Conservation (phyloP, 2,113 vertebrate genomes). For the Antechinus flavipes region DNA sequence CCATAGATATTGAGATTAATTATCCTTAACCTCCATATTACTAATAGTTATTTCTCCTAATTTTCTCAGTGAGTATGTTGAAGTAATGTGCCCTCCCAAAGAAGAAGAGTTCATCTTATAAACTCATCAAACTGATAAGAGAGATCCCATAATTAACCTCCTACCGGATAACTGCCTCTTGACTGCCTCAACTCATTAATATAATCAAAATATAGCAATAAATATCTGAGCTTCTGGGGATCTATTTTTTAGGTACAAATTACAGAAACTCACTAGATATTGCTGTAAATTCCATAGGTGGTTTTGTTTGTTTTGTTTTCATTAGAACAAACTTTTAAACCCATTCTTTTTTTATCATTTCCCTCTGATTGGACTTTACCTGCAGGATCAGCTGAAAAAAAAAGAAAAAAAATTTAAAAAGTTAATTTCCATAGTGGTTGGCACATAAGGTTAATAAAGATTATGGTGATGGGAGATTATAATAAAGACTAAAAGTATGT, state of each 20-base stretch:
- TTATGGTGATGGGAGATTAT: conserved; percentile 13
- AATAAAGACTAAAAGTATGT: conserved; percentile 36
- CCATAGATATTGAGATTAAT: background rate
- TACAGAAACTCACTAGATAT: background rate
- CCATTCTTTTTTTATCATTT: conserved; percentile 13
- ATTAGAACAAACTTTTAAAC: background rate
- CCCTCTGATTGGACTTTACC: background rate
- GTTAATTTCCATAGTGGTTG: background rate
- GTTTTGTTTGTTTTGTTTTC: conserved; percentile 18
- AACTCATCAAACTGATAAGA: background rate
- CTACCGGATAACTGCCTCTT: background rate
- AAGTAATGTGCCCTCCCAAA: background rate
- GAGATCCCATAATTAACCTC: background rate
- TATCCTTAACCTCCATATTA: background rate
- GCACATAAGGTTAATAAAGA: background rate
- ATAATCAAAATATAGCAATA: background rate
- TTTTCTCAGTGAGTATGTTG: background rate
- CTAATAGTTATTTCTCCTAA: background rate
- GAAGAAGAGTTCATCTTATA: background rate
- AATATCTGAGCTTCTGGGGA: background rate
- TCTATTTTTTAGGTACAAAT: background rate
- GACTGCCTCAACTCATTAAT: background rate
- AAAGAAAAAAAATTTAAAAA: background rate
- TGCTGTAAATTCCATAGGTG: background rate
- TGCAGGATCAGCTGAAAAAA: background rate